phyloP scores from a whole-genome alignment of 2,113 vertebrate species.

The Ophiodon elongatus region DNA sequence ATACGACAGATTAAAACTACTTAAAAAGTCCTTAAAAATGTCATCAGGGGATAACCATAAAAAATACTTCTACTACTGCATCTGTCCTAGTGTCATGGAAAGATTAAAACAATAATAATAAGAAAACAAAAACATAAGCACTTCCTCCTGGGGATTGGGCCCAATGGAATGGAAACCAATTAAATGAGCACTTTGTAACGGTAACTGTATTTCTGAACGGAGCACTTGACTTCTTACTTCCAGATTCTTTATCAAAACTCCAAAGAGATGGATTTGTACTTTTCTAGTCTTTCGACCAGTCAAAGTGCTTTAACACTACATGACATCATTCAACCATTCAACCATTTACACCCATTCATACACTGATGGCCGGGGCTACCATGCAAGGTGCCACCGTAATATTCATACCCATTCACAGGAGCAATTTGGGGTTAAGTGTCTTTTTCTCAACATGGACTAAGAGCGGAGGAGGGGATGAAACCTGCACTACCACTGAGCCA shows the following conservation, averaged over 20 bases:
- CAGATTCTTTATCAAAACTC: constrained; percentile 8
- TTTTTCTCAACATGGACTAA: background rate
- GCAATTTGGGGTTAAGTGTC: background rate
- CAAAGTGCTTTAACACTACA: too few species aligned
- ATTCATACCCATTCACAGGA: background rate
- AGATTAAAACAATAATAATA: too few species aligned
- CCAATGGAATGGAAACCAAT: constrained; percentile 9
- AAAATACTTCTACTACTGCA: background rate
- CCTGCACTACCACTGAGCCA: background rate
- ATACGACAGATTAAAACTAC: background rate
- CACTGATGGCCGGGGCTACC: background rate
- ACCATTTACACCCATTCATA: background rate
- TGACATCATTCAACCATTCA: too few species aligned
- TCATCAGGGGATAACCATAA: too few species aligned
- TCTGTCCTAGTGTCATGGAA: background rate
- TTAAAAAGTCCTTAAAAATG: background rate
- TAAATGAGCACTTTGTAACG: constrained; percentile 10
- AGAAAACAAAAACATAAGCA: background rate
- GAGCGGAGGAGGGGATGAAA: background rate
- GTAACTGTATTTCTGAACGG: constrained; percentile 6
- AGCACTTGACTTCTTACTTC: background rate
- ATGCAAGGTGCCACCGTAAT: too few species aligned
- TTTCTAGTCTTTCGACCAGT: too few species aligned
- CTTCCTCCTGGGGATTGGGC: background rate
- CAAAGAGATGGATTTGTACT: background rate